Conservation (phyloP, 2,888 invertebrate genomes). For the Sturmia bella region DNA sequence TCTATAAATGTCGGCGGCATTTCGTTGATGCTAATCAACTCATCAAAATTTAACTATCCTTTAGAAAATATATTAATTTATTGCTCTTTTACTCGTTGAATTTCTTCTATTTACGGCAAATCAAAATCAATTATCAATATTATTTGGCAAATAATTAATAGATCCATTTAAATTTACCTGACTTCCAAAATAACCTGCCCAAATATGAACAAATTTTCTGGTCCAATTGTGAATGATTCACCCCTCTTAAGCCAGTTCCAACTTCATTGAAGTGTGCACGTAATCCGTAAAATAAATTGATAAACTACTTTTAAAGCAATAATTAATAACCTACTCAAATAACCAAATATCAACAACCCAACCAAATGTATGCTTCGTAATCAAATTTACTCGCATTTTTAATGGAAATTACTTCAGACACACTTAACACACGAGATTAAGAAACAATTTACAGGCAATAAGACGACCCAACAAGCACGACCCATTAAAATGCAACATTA, state of each 20-base stretch:
- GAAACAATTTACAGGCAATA: conserved; percentile 64
- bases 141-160: too few species aligned
- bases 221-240: conserved; percentile 22
- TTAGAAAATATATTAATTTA: too few species aligned
- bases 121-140: too few species aligned
- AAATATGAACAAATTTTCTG: too few species aligned
- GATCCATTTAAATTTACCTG: too few species aligned
- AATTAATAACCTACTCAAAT: conserved; percentile 14
- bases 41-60: too few species aligned
- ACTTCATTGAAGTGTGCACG: background rate
- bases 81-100: too few species aligned
- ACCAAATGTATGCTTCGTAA: background rate
- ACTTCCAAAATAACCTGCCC: too few species aligned
- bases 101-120: too few species aligned
- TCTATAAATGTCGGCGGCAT: too few species aligned
- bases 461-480: conserved; percentile 61
- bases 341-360: conserved; percentile 1
- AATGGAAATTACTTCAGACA: conserved; percentile 63
- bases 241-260: background rate
- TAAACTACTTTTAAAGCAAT: conserved; percentile 23
- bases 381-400: conserved; percentile 41
- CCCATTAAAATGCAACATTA: conserved; percentile 62
- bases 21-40: too few species aligned
- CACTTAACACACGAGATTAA: conserved; percentile 68
- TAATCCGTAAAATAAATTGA: conserved; percentile 11